Conservation (phyloP, 2,113 vertebrate species). For the Pavo muticus region DNA sequence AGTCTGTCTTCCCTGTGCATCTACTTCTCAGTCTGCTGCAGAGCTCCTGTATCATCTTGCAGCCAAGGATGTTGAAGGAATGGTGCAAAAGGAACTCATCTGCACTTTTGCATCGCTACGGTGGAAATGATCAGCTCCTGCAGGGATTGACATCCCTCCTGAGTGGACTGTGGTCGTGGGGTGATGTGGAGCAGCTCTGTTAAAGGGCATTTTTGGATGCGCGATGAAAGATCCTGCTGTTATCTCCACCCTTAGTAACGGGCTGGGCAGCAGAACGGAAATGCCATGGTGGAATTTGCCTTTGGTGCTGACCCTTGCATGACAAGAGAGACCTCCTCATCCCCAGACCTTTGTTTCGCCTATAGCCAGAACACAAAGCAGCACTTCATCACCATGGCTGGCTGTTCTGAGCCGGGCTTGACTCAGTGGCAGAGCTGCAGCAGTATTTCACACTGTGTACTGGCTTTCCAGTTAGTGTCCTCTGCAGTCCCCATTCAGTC, state of each 20-base stretch:
- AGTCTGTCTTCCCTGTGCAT: background rate
- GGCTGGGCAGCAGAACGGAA: conserved; percentile 6
- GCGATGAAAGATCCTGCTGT: conserved; percentile 41
- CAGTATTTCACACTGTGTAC: background rate
- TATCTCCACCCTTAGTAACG: background rate
- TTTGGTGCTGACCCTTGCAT: conserved; percentile 52
- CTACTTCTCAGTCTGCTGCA: background rate
- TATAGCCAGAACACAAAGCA: conserved; percentile 46
- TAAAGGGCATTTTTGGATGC: conserved; percentile 24
- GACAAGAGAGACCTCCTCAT: background rate
- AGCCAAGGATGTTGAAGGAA: background rate
- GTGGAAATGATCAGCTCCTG: background rate
- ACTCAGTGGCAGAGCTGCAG: background rate
- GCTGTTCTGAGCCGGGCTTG: conserved; percentile 26
- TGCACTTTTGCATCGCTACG: background rate
- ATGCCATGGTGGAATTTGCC: conserved; percentile 59
- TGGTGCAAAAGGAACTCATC: background rate
- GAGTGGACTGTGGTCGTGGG: background rate
- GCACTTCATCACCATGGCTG: conserved; percentile 15
- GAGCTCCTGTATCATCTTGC: background rate
- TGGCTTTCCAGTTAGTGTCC: background rate
- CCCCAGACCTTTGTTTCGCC: conserved; percentile 55
- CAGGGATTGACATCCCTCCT: background rate
- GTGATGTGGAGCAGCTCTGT: background rate
- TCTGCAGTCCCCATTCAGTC: background rate